Evolutionary conservation across 2,888 invertebrate genomes (phyloP).

Genomic region (Ophion ellenae): DNA sequence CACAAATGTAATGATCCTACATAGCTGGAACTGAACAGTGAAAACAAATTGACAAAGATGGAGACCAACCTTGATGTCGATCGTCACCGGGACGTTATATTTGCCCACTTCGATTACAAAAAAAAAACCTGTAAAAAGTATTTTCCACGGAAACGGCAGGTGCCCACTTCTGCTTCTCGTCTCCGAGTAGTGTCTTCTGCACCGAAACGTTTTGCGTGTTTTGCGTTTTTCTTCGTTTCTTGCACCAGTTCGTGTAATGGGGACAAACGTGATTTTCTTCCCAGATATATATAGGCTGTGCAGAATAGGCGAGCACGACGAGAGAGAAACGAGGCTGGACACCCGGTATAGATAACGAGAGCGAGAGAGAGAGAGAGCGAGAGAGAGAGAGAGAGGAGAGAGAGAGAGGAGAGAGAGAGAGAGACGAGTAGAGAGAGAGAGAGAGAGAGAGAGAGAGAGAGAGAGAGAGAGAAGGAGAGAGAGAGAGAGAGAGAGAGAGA

Average conservation of each 20-base stretch:
- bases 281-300: background rate
- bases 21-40: too few species aligned
- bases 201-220: background rate
- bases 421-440: too few species aligned
- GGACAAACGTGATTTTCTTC: conserved; percentile 18
- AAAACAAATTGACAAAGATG: too few species aligned
- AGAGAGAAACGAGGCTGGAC: conserved; percentile 47
- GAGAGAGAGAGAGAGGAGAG: too few species aligned
- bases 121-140: background rate
- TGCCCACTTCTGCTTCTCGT: background rate
- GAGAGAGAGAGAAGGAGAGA: too few species aligned
- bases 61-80: too few species aligned
- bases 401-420: too few species aligned
- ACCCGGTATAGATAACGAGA: conserved; percentile 68
- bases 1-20: too few species aligned
- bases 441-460: too few species aligned
- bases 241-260: conserved; percentile 17
- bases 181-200: background rate
- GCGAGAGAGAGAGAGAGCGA: conserved; percentile 25
- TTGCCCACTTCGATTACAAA: background rate
- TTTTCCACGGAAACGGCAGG: background rate
- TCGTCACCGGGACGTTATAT: too few species aligned
- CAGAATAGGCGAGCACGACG: background rate
- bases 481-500: too few species aligned
- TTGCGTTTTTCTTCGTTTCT: background rate